Evolutionary conservation across 2,888 invertebrate genomes (phyloP).

Genomic region (Epistrophella euchroma): DNA sequence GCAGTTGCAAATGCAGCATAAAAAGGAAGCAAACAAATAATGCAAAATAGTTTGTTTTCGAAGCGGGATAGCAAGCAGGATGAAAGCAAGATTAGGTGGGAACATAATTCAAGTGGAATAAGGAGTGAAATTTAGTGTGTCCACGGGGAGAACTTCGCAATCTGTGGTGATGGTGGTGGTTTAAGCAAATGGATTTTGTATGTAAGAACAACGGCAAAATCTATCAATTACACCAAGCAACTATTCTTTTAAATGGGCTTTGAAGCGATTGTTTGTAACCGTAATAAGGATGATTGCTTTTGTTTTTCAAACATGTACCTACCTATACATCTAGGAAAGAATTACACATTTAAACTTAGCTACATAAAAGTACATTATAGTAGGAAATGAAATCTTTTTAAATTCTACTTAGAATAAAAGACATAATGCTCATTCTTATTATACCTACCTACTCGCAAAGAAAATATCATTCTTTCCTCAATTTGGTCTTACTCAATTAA

Average conservation of each 20-base stretch:
- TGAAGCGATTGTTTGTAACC: not conserved
- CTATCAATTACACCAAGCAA: slow-evolving; percentile 31
- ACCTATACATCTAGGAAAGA: not conserved
- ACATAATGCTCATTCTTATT: no score
- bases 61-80: slow-evolving; percentile 28
- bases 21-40: slow-evolving; percentile 36
- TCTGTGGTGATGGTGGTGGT: not conserved
- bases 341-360: not conserved
- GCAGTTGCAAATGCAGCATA: slow-evolving; percentile 9
- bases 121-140: slow-evolving; percentile 23
- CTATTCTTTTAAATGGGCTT: not conserved
- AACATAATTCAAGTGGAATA: slow-evolving; percentile 41
- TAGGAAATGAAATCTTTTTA: no score
- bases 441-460: no score
- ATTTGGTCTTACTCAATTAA: no score
- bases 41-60: slow-evolving; percentile 57
- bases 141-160: not conserved
- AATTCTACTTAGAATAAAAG: no score
- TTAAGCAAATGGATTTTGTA: slow-evolving; percentile 32
- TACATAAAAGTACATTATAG: no score
- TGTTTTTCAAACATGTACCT: not conserved
- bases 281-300: slow-evolving; percentile 13
- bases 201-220: slow-evolving; percentile 31
- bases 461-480: no score
- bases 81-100: slow-evolving; percentile 53